These are phyloP conservation scores for Sebastes nivosus DNA, from an alignment of 2,797 vertebrate genomes.

Conservation along the genomic window DNA sequence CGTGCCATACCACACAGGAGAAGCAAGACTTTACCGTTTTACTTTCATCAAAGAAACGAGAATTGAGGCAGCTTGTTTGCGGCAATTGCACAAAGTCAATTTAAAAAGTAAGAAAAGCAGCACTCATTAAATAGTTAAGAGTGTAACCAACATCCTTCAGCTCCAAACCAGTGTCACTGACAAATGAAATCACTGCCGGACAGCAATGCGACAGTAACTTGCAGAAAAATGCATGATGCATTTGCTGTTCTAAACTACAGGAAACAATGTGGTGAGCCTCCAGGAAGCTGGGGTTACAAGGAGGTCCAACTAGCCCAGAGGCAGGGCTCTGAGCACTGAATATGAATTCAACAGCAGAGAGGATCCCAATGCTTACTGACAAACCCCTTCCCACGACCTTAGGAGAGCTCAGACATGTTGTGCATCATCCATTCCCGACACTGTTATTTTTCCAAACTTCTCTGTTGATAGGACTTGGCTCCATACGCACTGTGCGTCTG, in stretches of 20 bases:
- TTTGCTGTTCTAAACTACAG: conserved; percentile 51
- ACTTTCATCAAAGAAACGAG: background rate
- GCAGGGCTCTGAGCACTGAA: background rate
- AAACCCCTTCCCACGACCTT: conserved; percentile 64
- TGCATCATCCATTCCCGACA: conserved; percentile 10
- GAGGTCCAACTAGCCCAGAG: conserved; percentile 3
- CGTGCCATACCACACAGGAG: background rate
- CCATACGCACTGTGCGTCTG: background rate
- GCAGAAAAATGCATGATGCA: conserved; percentile 17
- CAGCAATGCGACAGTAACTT: background rate
- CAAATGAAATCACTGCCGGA: conserved; percentile 23
- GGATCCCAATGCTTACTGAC: background rate
- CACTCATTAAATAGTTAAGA: background rate
- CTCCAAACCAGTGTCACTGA: background rate
- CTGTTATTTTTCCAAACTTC: conserved; percentile 13
- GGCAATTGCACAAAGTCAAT: background rate
- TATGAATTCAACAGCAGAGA: conserved; percentile 25
- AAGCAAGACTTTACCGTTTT: background rate
- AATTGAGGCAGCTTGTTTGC: background rate
- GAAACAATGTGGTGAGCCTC: conserved; percentile 64
- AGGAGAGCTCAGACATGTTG: conserved; percentile 17
- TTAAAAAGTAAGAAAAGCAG: background rate
- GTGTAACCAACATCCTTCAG: background rate
- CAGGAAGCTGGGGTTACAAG: conserved; percentile 37
- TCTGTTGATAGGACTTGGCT: conserved; percentile 13